These are phyloP conservation scores for Pantherophis guttatus DNA, from an alignment of 2,113 vertebrate genomes.

Conservation along the genomic window DNA sequence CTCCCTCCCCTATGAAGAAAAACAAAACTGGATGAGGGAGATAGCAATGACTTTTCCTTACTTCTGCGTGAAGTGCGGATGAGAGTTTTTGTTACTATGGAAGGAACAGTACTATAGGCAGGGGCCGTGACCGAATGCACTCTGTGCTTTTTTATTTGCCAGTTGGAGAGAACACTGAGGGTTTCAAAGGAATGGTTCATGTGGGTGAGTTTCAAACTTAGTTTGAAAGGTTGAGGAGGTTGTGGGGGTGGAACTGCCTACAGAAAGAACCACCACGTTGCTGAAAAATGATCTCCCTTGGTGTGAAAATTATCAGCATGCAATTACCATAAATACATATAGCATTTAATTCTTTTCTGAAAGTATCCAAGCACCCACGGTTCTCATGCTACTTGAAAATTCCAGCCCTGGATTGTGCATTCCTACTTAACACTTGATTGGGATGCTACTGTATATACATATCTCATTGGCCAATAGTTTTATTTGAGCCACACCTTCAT, in stretches of 20 bases:
- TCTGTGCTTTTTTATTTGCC: neutral
- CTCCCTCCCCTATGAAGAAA: neutral
- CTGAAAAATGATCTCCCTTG: neutral
- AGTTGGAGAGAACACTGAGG: neutral
- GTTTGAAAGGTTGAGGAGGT: neutral
- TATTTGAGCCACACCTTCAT: neutral
- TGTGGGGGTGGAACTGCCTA: neutral
- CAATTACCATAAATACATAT: neutral
- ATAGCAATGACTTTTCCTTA: neutral
- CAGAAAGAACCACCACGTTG: neutral
- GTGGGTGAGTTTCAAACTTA: neutral
- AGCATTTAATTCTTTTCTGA: neutral
- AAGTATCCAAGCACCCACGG: neutral
- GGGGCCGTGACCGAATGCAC: neutral
- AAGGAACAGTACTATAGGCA: neutral
- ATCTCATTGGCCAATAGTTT: neutral
- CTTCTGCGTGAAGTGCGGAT: neutral
- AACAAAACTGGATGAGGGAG: neutral
- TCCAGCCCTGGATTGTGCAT: neutral
- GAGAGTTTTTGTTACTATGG: neutral
- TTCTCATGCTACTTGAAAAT: neutral
- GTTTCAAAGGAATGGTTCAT: neutral
- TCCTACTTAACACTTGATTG: neutral
- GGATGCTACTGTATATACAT: neutral
- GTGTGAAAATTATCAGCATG: neutral